These are phyloP conservation scores for Plumapathes pennacea DNA, from an alignment of 92 coral and sea anemone species.

Conservation along the genomic window DNA sequence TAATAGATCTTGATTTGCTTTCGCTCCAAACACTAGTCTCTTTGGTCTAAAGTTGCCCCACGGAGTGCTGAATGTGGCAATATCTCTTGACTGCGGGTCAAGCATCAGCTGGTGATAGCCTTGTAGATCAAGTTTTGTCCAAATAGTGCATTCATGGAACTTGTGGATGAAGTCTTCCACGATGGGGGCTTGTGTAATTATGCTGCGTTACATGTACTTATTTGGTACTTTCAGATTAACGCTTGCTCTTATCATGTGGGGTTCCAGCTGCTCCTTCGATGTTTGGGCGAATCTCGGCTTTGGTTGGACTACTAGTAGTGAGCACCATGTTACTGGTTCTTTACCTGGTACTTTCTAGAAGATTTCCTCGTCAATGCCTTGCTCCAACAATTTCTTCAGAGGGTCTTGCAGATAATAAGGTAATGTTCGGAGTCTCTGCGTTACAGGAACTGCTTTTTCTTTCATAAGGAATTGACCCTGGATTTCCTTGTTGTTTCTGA, in stretches of 20 bases:
- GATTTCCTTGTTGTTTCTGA: slow-evolving; percentile 33
- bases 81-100: slow-evolving; percentile 43
- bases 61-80: slow-evolving; percentile 55
- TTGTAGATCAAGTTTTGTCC: slow-evolving; percentile 47
- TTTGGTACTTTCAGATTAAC: slow-evolving; percentile 23
- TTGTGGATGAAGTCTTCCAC: slow-evolving; percentile 51
- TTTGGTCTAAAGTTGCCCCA: slow-evolving; percentile 58
- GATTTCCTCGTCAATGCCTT: slow-evolving; percentile 36
- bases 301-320: slow-evolving; percentile 36
- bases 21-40: slow-evolving; percentile 54
- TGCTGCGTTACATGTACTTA: slow-evolving; percentile 21
- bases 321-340: slow-evolving; percentile 43
- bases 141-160: slow-evolving; percentile 34
- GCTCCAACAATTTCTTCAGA: slow-evolving; percentile 14
- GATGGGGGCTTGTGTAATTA: slow-evolving; percentile 24
- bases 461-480: slow-evolving; percentile 38
- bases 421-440: slow-evolving; percentile 39
- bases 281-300: slow-evolving; percentile 19
- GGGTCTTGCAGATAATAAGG: slow-evolving; percentile 48
- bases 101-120: slow-evolving; percentile 53
- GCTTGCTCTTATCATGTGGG: slow-evolving; percentile 29
- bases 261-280: slow-evolving; percentile 10
- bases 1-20: slow-evolving; percentile 54
- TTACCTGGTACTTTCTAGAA: slow-evolving; percentile 56
- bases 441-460: slow-evolving; percentile 38